Base-by-base conservation (phyloP, 2,113 vertebrate genomes). In the Lucifuga dentata region DNA sequence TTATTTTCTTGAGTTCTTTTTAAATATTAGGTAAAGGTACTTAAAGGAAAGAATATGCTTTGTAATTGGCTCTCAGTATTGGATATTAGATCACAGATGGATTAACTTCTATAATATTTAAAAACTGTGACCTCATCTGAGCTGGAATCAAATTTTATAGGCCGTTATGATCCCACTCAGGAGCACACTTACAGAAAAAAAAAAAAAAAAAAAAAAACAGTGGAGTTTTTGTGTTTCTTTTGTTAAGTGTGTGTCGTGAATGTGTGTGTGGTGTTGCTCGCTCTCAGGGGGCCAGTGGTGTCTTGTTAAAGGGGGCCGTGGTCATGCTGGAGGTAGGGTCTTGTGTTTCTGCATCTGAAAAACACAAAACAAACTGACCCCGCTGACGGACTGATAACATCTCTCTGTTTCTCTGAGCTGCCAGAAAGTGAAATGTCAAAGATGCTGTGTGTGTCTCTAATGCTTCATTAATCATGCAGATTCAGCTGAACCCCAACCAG, bases 391-490 rank as follows among this genome's bases (percentile, higher is more conserved):
- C 33, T 1, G 65, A 73, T 55, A 78, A 9, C 13, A 52, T 86
- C 67, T 72, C 16, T 45, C 36, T 8, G n/a, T 72, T 29, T 66
- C 73, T 45, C 20, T 12, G 26, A 1, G 41, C 7, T 51, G 78
- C 53, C 75, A 85, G 85, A 90, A 91, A 88, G 88, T 88, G 85
- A 88, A 90, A 86, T 68, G 71, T 88, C 82, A 87, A 84, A 86
- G 85, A 85, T 80, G 69, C 61, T 43, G 49, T 36, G 68, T 36
- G 68, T 57, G 76, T 85, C 73, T 81, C 77, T 63, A 49, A 46
- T 75, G 86, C 55, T 77, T 86, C 80, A 89, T 89, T 76, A 89
- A 89, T 86, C 75, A 89, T 89, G 90, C 81, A 87, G 66, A 69
- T 81, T 72, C 53, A 68, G 73, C 52, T 68, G 53, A 73, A 69